These are phyloP conservation scores for Zeugodacus cucurbitae DNA, from an alignment of 1,140 invertebrate genomes.

Conservation along the genomic window DNA sequence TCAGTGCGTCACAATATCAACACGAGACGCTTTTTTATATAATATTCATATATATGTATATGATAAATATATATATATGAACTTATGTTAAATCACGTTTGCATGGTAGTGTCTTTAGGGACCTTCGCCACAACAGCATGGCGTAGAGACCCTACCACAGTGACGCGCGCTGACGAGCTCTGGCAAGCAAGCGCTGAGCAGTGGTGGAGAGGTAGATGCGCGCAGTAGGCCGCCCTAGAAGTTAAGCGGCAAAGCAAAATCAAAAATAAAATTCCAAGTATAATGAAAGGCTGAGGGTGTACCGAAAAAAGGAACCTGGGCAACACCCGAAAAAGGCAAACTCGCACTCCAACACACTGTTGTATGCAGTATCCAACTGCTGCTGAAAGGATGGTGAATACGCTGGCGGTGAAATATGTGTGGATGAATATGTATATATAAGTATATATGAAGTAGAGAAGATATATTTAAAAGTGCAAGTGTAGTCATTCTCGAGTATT, in stretches of 20 bases:
- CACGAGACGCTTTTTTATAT: background rate
- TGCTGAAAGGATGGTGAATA: background rate
- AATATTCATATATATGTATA: background rate
- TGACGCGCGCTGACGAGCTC: slow-evolving; percentile 14
- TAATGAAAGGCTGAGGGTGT: background rate
- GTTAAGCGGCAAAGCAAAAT: background rate
- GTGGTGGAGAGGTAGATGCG: background rate
- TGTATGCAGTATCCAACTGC: background rate
- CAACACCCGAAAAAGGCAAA: slow-evolving; percentile 26
- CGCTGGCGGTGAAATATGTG: background rate
- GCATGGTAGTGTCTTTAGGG: background rate
- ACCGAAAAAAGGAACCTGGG: background rate
- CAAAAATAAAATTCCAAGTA: background rate
- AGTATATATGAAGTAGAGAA: background rate
- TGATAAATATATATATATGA: background rate
- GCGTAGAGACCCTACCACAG: background rate
- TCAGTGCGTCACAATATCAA: slow-evolving; percentile 1
- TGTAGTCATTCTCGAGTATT: too few species aligned
- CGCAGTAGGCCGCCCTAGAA: background rate
- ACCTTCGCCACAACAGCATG: background rate
- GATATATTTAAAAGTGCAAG: too few species aligned
- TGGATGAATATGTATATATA: background rate
- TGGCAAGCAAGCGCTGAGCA: too few species aligned
- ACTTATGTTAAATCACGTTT: background rate
- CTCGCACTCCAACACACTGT: background rate